phyloP scores from a whole-genome alignment of 2,797 vertebrate genomes.

The Rachycentron canadum region DNA sequence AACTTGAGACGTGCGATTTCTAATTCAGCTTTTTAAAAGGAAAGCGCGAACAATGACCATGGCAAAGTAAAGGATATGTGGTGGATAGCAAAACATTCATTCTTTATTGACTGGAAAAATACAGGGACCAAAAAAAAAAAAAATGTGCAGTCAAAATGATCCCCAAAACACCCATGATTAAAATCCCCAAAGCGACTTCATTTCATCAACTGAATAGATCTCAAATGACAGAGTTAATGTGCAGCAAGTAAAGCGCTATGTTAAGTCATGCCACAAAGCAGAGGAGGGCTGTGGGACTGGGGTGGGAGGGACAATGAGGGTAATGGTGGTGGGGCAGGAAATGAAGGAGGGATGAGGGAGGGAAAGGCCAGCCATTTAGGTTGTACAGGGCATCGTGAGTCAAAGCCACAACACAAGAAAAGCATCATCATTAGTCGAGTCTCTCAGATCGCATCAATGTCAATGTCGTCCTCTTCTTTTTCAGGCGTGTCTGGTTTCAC shows the following conservation, averaged over 20 bases:
- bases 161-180: conserved; percentile 75
- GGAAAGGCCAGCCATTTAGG: conserved; percentile 60
- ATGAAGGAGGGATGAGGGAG: conserved; percentile 44
- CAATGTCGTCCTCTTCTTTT: conserved; percentile 95
- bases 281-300: conserved; percentile 5
- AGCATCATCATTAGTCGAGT: conserved; percentile 67
- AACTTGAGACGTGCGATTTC: not conserved
- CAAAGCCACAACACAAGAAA: conserved; percentile 79
- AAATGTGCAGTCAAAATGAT: conserved; percentile 78
- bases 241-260: conserved; percentile 80
- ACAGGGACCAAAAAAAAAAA: conserved; percentile 70
- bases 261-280: conserved; percentile 83
- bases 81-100: conserved; percentile 86
- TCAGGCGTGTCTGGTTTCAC: conserved; percentile 89
- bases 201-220: conserved; percentile 68
- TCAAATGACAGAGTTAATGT: conserved; percentile 75
- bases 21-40: not conserved
- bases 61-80: conserved; percentile 22
- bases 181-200: conserved; percentile 74
- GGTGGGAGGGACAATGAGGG: not conserved
- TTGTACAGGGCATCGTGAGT: conserved; percentile 57
- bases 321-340: not conserved
- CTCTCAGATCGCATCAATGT: conserved; percentile 97
- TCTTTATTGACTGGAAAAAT: conserved; percentile 85
- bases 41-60: not conserved